These are phyloP conservation scores for Suillia variegata DNA, from an alignment of 2,888 invertebrate species.

Conservation along the genomic window DNA sequence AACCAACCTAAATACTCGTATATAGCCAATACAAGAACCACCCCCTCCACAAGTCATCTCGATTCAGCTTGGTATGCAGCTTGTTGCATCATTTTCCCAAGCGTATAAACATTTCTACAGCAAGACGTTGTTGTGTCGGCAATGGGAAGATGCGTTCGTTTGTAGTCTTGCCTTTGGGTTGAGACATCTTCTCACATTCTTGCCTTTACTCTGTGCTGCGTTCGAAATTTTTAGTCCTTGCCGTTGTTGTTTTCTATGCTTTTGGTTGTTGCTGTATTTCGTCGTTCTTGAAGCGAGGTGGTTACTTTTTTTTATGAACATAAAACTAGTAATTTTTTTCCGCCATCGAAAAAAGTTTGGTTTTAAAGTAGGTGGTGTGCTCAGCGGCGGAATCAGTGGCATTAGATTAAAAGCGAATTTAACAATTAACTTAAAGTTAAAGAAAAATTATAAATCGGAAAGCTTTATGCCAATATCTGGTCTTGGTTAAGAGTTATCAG, in stretches of 20 bases:
- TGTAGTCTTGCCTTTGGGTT: background rate
- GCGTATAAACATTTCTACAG: background rate
- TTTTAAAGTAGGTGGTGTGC: background rate
- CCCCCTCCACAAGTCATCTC: constrained; percentile 2
- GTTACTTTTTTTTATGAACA: background rate
- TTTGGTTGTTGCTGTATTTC: constrained; percentile 11
- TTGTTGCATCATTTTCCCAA: constrained; percentile 7
- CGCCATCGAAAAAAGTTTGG: background rate
- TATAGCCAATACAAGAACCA: constrained; percentile 19
- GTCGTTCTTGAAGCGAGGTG: constrained; percentile 16
- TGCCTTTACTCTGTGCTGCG: background rate
- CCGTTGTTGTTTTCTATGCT: constrained; percentile 5
- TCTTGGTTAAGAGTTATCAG: no score
- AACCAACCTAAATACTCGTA: constrained; percentile 14
- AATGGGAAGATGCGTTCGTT: constrained; percentile 1
- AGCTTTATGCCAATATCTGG: no score
- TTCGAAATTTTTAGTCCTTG: constrained; percentile 6
- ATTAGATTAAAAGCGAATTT: no score
- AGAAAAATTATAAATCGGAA: no score
- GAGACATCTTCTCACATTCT: no score
- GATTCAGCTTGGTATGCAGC: constrained; percentile 2
- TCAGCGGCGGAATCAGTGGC: constrained; percentile 2
- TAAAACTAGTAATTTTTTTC: background rate
- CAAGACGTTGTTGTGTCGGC: background rate
- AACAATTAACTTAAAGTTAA: no score